Evolutionary conservation across 1,140 invertebrate species (phyloP).

Genomic region (Ceratina japonica): DNA sequence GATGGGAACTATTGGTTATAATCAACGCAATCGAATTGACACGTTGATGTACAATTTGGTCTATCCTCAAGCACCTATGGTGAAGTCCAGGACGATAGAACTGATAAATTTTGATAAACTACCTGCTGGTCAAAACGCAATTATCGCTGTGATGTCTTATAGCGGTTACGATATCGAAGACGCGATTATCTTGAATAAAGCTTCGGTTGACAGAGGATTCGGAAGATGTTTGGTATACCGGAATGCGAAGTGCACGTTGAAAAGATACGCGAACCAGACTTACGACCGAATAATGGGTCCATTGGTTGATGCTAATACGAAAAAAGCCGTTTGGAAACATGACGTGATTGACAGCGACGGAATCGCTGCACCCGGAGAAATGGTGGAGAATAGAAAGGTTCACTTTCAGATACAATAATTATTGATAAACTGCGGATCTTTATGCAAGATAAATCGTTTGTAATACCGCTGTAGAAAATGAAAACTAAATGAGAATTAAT

Average conservation of each 20-base stretch:
- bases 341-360: slow-evolving; percentile 94
- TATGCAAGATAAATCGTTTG: background rate
- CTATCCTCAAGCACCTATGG: slow-evolving; percentile 98
- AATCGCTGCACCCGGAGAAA: slow-evolving; percentile 93
- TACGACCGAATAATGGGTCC: slow-evolving; percentile 96
- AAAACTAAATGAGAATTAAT: no score
- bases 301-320: slow-evolving; percentile 88
- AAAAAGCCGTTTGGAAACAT: slow-evolving; percentile 92
- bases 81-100: slow-evolving; percentile 96
- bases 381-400: slow-evolving; percentile 87
- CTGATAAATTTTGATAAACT: slow-evolving; percentile 98
- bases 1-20: slow-evolving; percentile 98
- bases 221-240: slow-evolving; percentile 95
- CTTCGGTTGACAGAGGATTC: slow-evolving; percentile 95
- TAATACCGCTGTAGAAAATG: no score
- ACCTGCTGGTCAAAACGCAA: slow-evolving; percentile 99
- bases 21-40: slow-evolving; percentile 98
- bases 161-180: slow-evolving; percentile 99
- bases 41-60: slow-evolving; percentile 97
- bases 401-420: slow-evolving; percentile 11
- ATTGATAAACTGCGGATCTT: background rate
- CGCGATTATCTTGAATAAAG: slow-evolving; percentile 97
- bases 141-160: slow-evolving; percentile 99
- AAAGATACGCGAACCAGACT: slow-evolving; percentile 96
- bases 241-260: slow-evolving; percentile 93